Base-by-base conservation (phyloP, 1,140 invertebrate species). In the Hylyphantes graminicola region DNA sequence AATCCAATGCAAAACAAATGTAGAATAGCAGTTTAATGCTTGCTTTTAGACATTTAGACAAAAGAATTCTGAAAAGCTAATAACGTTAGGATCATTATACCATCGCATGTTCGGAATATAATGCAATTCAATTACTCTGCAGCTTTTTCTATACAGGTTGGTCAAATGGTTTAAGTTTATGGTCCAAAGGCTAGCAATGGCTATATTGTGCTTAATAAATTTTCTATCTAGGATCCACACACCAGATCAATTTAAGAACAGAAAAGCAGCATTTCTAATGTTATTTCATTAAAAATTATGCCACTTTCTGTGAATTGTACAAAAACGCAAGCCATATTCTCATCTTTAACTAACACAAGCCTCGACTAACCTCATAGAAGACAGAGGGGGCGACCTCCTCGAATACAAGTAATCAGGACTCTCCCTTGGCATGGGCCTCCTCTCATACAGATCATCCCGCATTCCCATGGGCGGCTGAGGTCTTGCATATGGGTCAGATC, bases 401-500 rank as follows among this genome's bases (percentile, higher is more conserved):
- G 78, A 76, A 53, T 86, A 86, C 5, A 86, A 53, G 63, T 82
- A 86, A 48, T 86, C 85, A n/a, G 73, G 64, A 0, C 79, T 19
- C 21, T 82, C 79, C 35, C 35, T 35, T 15, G n/a, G 55, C 51
- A 83, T 77, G 17, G 78, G 61, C 7, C 80, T 48, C 12, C 85
- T 17, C 19, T 86, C 85, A 65, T 86, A 86, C 48, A 86, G 65
- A 68, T 86, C 85, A 61, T 86, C 85, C 10, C 84, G 17, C 61
- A 73, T 59, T 10, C 50, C 57, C 11, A 79, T 7, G 7, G 85
- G 78, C 19, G 85, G 85, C 4, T 67, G 73, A 0, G 70, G 67
- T 17, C 85, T 72, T 11, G 75, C 48, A 65, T 81, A 86, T 1
- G 68, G 78, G 77, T 86, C 85, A 6, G 59, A 19, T 10, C 15